These are phyloP conservation scores for Psittacus erithacus DNA, from an alignment of 2,113 vertebrate species.

Conservation along the genomic window DNA sequence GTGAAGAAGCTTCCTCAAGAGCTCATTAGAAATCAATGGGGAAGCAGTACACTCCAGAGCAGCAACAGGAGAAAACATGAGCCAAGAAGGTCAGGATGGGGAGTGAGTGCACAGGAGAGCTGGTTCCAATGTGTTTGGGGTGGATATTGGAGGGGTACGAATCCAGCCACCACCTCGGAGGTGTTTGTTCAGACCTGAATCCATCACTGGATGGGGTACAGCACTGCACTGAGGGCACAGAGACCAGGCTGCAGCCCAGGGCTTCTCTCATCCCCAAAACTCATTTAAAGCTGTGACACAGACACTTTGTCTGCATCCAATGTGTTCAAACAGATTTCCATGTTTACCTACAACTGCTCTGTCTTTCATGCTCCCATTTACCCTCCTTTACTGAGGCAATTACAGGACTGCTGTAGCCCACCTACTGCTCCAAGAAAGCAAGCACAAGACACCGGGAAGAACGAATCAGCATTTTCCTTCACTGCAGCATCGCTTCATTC, in stretches of 20 bases:
- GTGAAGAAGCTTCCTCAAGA: neutral
- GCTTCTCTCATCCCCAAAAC: neutral
- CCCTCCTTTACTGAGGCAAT: neutral
- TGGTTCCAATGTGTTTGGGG: rapidly evolving
- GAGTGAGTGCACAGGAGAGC: neutral
- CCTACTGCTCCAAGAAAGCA: neutral
- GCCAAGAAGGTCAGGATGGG: neutral
- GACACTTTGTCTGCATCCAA: neutral
- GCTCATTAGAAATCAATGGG: neutral
- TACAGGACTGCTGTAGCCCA: neutral
- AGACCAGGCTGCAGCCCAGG: neutral
- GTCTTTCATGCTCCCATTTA: neutral
- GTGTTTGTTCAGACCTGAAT: neutral
- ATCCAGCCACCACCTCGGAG: neutral
- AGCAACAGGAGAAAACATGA: neutral
- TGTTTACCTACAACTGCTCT: neutral
- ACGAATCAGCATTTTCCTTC: neutral
- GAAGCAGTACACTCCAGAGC: neutral
- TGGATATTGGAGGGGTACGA: neutral
- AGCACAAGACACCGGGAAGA: neutral
- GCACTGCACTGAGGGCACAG: neutral
- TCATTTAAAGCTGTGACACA: neutral
- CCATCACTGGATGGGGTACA: neutral
- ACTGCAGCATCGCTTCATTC: rapidly evolving
- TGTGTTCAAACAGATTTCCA: neutral